Base-by-base conservation (phyloP, 2,113 vertebrate species). In the Rhineura floridana region DNA sequence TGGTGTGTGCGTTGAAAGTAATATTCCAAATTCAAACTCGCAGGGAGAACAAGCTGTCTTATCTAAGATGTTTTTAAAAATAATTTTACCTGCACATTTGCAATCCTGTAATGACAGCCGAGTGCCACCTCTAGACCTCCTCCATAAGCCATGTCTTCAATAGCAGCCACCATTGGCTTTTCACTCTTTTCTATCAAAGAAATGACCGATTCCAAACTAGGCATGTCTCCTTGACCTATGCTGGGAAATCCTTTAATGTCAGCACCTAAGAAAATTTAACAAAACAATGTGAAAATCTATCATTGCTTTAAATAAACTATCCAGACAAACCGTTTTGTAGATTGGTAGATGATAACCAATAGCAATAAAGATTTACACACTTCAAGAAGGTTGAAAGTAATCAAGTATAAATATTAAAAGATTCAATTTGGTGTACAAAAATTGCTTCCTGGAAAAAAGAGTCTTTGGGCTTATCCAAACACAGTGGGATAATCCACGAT, bases 41-140 rank as follows among this genome's bases (percentile, higher is more conserved):
- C 15, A 17, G 55, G 63, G 25, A 10, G 36, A 23, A 44, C 1
- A 17, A 2, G 0, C 0, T 28, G 30, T 0, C 7, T 6, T n/a
- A 30, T 83, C 33, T 84, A 52, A 36, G 39, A 0, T 6, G 25
- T 84, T 75, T 72, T n/a, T 9, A 36, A 81, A 62, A 17, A 81
- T 0, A 1, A 25, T 0, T 3, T 94, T 94, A 99, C 98, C 97
- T 98, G 96, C 33, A 90, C 87, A 12, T 98, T 97, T 52, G 98
- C 98, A 4, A 99, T 86, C 55, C 99, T 97, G 92, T 99, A 99
- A 95, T 99, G 99, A 95, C 98, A 99, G 91, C 96, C 97, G 62
- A 99, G 96, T 0, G 98, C 98, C 85, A 99, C 89, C 94, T 99
- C 99, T 12, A 99, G 95, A 12, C 98, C 98, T 52, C 99, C 98